Evolutionary conservation across 1,140 invertebrate species (phyloP).

Genomic region (Solenopsis invicta): DNA sequence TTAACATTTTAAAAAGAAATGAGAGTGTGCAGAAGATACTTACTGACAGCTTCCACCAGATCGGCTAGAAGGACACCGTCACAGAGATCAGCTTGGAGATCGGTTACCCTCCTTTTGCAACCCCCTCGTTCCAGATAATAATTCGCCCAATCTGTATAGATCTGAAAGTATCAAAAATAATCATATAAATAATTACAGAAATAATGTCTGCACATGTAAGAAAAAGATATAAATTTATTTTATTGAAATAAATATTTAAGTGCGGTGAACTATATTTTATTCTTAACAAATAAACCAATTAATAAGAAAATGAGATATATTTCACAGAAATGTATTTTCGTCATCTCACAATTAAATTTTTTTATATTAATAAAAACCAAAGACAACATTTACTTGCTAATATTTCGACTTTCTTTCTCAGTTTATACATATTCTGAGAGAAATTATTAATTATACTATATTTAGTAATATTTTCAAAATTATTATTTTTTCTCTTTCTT

Average conservation of each 20-base stretch:
- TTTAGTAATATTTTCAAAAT: neutral
- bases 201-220: neutral
- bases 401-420: too few species aligned
- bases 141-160: constrained; percentile 99
- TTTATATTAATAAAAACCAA: too few species aligned
- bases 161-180: constrained; percentile 88
- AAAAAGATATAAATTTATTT: too few species aligned
- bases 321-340: too few species aligned
- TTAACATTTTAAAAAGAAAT: neutral
- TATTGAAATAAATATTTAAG: too few species aligned
- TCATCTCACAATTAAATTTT: too few species aligned
- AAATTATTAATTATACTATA: neutral
- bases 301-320: too few species aligned
- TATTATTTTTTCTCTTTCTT: neutral
- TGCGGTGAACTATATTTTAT: too few species aligned
- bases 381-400: too few species aligned
- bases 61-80: constrained; percentile 97
- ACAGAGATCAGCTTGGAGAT: constrained; percentile 95
- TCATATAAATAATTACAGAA: neutral
- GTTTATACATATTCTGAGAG: neutral
- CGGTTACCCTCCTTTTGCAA: constrained; percentile 93
- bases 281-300: too few species aligned
- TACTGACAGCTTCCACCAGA: constrained; percentile 97
- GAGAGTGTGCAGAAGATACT: constrained; percentile 85
- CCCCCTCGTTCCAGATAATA: constrained; percentile 97